phyloP scores from a whole-genome alignment of 1,140 invertebrate species.

The Scaptomyza montana region DNA sequence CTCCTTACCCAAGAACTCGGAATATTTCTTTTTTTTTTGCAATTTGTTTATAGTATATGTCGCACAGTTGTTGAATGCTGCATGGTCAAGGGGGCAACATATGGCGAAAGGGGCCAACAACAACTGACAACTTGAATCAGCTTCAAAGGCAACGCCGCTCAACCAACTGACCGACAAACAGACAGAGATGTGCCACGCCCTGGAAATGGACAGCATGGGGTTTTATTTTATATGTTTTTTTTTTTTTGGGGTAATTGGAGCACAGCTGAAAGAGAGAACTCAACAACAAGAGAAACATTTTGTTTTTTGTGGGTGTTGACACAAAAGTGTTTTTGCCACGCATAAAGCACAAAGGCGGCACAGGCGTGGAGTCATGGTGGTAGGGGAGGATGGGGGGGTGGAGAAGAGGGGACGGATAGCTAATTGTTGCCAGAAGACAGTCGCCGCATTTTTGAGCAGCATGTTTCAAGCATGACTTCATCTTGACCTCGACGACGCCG shows the following conservation, averaged over 20 bases:
- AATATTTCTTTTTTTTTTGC: slow-evolving; percentile 42
- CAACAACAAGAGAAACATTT: neutral
- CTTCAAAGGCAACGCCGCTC: slow-evolving; percentile 69
- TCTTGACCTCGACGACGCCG: slow-evolving; percentile 65
- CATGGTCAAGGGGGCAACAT: slow-evolving; percentile 20
- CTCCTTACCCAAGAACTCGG: neutral
- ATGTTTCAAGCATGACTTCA: slow-evolving; percentile 75
- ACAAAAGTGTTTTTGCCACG: slow-evolving; percentile 56
- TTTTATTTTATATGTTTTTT: neutral
- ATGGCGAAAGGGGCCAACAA: slow-evolving; percentile 14
- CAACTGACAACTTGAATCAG: slow-evolving; percentile 78
- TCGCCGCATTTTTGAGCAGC: slow-evolving; percentile 26
- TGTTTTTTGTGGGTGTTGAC: slow-evolving; percentile 70
- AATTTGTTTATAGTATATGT: slow-evolving; percentile 79
- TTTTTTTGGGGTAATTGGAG: slow-evolving; percentile 65
- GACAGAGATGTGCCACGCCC: slow-evolving; percentile 61
- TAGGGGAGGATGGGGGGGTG: neutral
- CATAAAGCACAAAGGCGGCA: slow-evolving; percentile 1
- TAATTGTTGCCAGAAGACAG: slow-evolving; percentile 48
- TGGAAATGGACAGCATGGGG: slow-evolving; percentile 19
- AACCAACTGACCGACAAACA: neutral
- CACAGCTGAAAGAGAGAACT: slow-evolving; percentile 25
- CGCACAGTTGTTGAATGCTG: slow-evolving; percentile 27
- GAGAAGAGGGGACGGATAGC: slow-evolving; percentile 29
- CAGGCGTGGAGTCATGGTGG: neutral